Evolutionary conservation across 1,140 invertebrate genomes (phyloP).

Genomic region (Magallana angulata): DNA sequence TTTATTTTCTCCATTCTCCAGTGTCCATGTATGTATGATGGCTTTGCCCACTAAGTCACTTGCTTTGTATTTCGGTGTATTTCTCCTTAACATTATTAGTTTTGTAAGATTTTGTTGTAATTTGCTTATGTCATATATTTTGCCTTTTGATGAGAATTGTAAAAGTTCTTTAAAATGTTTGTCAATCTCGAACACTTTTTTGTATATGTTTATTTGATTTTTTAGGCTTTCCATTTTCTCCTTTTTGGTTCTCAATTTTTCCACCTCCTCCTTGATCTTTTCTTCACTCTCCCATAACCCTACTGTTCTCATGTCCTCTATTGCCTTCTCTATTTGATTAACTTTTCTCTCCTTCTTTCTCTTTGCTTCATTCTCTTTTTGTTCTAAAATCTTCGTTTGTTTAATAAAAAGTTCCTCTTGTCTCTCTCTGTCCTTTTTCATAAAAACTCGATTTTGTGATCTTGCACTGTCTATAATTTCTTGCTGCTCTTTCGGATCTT

Average conservation of each 20-base stretch:
- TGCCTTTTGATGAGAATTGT: too few species aligned
- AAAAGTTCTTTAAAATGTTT: too few species aligned
- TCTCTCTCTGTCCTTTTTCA: background rate
- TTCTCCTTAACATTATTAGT: too few species aligned
- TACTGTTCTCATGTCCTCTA: background rate
- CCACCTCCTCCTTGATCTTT: background rate
- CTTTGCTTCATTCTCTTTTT: background rate
- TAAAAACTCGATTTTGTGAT: background rate
- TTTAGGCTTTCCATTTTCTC: too few species aligned
- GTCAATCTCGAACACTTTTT: too few species aligned
- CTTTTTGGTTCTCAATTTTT: background rate
- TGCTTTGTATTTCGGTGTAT: too few species aligned
- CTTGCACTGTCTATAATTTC: background rate
- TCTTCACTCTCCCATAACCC: background rate
- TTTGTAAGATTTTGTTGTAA: too few species aligned
- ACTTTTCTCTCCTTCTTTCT: background rate
- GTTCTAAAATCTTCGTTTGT: background rate
- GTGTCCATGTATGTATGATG: too few species aligned
- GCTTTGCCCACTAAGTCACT: too few species aligned
- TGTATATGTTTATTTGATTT: background rate
- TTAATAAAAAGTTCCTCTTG: background rate
- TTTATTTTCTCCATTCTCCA: too few species aligned
- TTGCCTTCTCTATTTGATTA: background rate
- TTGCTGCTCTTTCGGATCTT: background rate
- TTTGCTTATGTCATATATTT: too few species aligned